Percentiles rank a stretch among this genome's conserved stretches.
Conservation (phyloP, 2,113 vertebrate species). For the Percopsis transmontana region DNA sequence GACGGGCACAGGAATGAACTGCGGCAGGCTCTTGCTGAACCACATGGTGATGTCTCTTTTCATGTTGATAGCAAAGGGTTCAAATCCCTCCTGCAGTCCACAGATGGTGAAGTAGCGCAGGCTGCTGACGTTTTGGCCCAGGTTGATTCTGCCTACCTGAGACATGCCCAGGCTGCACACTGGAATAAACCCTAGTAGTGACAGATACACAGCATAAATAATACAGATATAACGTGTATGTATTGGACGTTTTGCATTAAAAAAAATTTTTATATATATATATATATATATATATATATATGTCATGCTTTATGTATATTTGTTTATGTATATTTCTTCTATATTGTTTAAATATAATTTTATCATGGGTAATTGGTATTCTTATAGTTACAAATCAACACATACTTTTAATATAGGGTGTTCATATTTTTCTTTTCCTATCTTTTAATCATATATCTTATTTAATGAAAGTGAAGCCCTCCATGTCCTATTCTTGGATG, state of each 20-base stretch:
- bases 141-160: constrained; percentile 87
- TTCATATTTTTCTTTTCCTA: no score
- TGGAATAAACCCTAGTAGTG: constrained; percentile 79
- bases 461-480: not conserved
- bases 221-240: not conserved
- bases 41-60: constrained; percentile 92
- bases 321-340: not conserved
- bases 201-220: not conserved
- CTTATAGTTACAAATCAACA: not conserved
- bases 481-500: not conserved
- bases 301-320: not conserved
- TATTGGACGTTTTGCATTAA: no score
- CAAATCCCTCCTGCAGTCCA: constrained; percentile 94
- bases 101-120: constrained; percentile 92
- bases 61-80: constrained; percentile 95
- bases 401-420: not conserved
- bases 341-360: not conserved
- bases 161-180: constrained; percentile 89
- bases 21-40: constrained; percentile 95
- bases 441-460: not conserved
- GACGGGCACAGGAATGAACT: constrained; percentile 78
- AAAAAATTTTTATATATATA: no score
- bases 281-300: no score
- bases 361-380: not conserved
- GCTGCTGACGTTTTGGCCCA: constrained; percentile 91